These are phyloP conservation scores for Xiphophorus maculatus DNA, from an alignment of 2,113 vertebrate species.

Conservation along the genomic window DNA sequence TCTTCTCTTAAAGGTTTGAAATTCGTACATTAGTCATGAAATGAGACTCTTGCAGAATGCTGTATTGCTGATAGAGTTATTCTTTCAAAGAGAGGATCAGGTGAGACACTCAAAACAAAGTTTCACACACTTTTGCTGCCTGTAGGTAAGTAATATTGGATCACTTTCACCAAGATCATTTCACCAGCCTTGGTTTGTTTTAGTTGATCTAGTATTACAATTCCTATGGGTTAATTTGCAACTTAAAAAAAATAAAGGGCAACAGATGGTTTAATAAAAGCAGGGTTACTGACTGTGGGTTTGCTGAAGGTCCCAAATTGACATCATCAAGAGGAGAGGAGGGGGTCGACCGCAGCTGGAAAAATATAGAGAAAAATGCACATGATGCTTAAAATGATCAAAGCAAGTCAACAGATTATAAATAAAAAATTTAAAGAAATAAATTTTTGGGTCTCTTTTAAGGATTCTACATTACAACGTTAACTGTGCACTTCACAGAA, in stretches of 20 bases:
- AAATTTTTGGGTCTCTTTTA: not conserved
- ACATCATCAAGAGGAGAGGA: constrained; percentile 82
- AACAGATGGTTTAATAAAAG: not conserved
- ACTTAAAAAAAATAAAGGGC: not conserved
- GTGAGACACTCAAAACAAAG: not conserved
- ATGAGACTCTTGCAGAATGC: no score
- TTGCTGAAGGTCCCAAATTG: constrained; percentile 95
- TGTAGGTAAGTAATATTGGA: not conserved
- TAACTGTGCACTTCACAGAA: not conserved
- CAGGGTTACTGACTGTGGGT: constrained; percentile 90
- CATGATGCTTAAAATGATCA: not conserved
- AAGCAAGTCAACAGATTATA: not conserved
- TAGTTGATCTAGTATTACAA: not conserved
- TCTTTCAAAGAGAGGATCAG: no score
- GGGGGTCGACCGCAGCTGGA: constrained; percentile 72
- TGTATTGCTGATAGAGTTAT: not conserved
- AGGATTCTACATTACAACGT: not conserved
- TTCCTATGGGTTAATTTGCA: not conserved
- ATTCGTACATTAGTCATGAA: not conserved
- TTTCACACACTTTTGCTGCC: not conserved
- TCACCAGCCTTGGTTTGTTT: no score
- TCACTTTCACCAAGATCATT: not conserved
- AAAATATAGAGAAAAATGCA: constrained; percentile 14
- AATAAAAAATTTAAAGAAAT: not conserved
- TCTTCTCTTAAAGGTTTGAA: not conserved